phyloP scores from a whole-genome alignment of 2,113 vertebrate species.

The Bufo bufo region DNA sequence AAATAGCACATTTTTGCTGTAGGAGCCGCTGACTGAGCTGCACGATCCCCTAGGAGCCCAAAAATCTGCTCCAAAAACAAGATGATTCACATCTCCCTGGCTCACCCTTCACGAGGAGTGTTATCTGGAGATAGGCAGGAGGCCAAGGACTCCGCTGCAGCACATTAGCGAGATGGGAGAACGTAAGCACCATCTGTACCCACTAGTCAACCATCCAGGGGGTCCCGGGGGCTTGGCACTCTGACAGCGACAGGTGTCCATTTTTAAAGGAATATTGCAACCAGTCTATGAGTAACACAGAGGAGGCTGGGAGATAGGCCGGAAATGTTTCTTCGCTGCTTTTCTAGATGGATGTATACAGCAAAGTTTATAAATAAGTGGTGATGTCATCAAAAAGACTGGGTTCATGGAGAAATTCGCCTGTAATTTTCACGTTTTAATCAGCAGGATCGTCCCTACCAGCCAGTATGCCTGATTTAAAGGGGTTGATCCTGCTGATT shows the following conservation, averaged over 20 bases:
- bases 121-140: constrained; percentile 9
- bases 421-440: no score
- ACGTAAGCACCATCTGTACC: constrained; percentile 16
- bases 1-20: neutral
- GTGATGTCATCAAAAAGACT: no score
- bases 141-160: constrained; percentile 1
- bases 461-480: no score
- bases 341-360: neutral
- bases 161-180: neutral
- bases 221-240: neutral
- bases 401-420: no score
- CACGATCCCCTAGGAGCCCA: neutral
- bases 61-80: neutral
- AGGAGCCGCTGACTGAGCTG: neutral
- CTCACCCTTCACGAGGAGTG: neutral
- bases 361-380: neutral
- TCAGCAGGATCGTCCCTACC: no score
- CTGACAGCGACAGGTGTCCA: neutral
- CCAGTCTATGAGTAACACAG: no score
- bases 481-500: no score
- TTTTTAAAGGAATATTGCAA: neutral
- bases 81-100: constrained; percentile 16
- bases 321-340: neutral
- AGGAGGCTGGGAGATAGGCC: neutral
- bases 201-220: neutral